Conservation (phyloP, 2,797 vertebrate species). For the Chloroceryle inda region DNA sequence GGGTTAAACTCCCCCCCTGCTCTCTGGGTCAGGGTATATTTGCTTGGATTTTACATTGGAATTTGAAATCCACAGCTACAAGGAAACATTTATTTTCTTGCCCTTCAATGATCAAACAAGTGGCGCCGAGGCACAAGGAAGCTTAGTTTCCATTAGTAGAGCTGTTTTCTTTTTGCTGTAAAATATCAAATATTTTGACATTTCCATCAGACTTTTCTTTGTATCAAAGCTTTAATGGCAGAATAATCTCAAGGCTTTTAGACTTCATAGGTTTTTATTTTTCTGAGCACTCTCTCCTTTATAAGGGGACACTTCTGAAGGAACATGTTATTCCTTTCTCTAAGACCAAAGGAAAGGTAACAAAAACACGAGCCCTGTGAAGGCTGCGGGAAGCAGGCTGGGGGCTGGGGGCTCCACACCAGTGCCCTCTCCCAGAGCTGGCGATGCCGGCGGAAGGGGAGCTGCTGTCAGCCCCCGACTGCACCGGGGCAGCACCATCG, state of each 20-base stretch:
- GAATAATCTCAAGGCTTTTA: constrained; percentile 65
- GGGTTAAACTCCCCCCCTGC: neutral
- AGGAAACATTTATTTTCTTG: constrained; percentile 72
- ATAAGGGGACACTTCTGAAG: constrained; percentile 50
- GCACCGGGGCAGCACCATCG: fast-evolving
- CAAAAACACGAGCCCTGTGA: neutral
- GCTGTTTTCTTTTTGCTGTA: constrained; percentile 64
- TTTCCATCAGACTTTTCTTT: constrained; percentile 71
- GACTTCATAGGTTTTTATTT: constrained; percentile 35
- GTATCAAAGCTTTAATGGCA: constrained; percentile 63
- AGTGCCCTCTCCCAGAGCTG: neutral
- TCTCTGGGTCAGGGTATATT: neutral
- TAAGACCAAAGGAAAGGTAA: constrained; percentile 15
- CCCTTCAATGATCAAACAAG: constrained; percentile 74
- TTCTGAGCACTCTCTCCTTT: constrained; percentile 3
- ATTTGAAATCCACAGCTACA: constrained; percentile 57
- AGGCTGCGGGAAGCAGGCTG: fast-evolving
- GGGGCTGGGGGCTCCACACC: fast-evolving
- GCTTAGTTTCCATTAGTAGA: constrained; percentile 55
- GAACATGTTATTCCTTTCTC: neutral
- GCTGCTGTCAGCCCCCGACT: neutral
- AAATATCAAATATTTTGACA: constrained; percentile 78
- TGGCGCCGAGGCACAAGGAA: constrained; percentile 25
- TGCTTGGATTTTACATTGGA: constrained; percentile 52
- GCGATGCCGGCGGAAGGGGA: neutral